These are phyloP conservation scores for Cromileptes altivelis DNA, from an alignment of 2,113 vertebrate species.

Conservation along the genomic window DNA sequence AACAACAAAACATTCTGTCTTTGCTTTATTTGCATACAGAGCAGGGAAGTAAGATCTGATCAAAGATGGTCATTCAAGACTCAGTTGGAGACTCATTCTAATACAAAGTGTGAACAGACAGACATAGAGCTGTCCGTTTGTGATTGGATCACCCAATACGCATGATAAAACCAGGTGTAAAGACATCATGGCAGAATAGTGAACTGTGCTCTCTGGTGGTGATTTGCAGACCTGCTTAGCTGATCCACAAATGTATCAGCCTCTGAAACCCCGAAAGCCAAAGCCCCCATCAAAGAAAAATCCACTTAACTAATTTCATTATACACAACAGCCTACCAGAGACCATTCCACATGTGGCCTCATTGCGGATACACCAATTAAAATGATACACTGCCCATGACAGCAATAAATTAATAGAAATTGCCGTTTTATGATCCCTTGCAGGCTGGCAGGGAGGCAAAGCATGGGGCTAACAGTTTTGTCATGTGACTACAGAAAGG, in stretches of 20 bases:
- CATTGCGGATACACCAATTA: constrained; percentile 44
- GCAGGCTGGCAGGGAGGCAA: constrained; percentile 14
- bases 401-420: constrained; percentile 44
- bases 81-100: too few relatives aligned
- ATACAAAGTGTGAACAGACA: too few relatives aligned
- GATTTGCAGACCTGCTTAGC: constrained; percentile 26
- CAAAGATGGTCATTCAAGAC: too few relatives aligned
- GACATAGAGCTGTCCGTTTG: too few relatives aligned
- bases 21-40: too few relatives aligned
- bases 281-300: constrained; percentile 20
- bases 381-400: constrained; percentile 53
- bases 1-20: too few relatives aligned
- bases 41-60: too few relatives aligned
- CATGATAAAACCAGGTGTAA: too few relatives aligned
- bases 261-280: constrained; percentile 6
- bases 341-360: constrained; percentile 9
- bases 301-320: constrained; percentile 29
- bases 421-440: constrained; percentile 57
- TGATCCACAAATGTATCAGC: constrained; percentile 49
- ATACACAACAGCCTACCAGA: constrained; percentile 20
- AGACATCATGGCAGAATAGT: constrained; percentile 1
- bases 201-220: constrained; percentile 17
- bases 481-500: constrained; percentile 41
- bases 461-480: constrained; percentile 4
- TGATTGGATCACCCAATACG: too few relatives aligned